Conservation (phyloP, 2,888 invertebrate genomes). For the Apamea epomidion region DNA sequence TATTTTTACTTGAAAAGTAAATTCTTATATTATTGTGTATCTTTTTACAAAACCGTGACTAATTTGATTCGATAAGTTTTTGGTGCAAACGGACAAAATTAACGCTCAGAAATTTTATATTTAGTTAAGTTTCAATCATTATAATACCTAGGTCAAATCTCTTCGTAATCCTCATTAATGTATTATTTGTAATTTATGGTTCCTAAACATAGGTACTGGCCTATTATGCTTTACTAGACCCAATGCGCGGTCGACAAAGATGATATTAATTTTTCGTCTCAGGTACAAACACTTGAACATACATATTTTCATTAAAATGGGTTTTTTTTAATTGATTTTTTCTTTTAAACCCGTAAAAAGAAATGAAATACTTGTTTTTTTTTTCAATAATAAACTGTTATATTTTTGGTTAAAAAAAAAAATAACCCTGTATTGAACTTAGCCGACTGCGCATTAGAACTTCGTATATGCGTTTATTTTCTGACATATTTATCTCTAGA, state of each 20-base stretch:
- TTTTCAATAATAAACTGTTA: neutral
- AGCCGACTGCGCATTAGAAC: conserved; percentile 53
- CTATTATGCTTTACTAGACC: conserved; percentile 64
- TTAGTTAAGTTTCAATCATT: conserved; percentile 15
- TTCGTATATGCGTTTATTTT: conserved; percentile 64
- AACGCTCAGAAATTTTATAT: conserved; percentile 2
- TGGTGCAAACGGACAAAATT: conserved; percentile 22
- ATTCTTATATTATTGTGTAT: neutral
- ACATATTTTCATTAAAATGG: neutral
- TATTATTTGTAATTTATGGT: conserved; percentile 67
- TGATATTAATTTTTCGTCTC: neutral
- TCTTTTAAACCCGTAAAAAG: neutral
- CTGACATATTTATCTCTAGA: conserved; percentile 57
- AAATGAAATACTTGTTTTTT: neutral
- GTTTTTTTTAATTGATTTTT: neutral
- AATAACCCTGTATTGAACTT: conserved; percentile 16
- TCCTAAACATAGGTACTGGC: conserved; percentile 69
- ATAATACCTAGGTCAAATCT: conserved; percentile 8
- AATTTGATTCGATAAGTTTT: neutral
- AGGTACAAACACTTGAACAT: neutral
- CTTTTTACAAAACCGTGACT: neutral
- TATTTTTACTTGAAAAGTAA: neutral
- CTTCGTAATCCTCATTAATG: conserved; percentile 38
- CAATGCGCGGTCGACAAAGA: conserved; percentile 46
- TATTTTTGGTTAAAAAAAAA: neutral